Evolutionary conservation across 1,140 invertebrate species (phyloP), one percentile per base, ranked within the genome.

Genomic region (fruit fly (Drosophila melanogaster)): DNA sequence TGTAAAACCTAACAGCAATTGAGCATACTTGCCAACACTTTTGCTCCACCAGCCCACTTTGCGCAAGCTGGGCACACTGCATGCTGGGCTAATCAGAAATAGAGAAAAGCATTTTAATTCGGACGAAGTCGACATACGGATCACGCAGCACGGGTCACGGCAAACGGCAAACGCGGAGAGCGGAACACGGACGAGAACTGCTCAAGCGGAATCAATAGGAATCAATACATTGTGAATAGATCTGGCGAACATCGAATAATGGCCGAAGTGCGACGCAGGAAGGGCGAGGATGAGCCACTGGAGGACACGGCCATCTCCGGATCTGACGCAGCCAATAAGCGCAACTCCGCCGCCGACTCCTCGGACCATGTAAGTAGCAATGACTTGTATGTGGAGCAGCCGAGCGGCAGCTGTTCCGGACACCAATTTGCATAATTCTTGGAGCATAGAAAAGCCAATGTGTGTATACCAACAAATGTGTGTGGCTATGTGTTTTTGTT

Each of bases 301-400:
- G 76, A 81, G 49, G 69, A 59, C 44, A 64, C 78, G 57, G 66
- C 60, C 33, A 53, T 50, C 47, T 37, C 60, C 8, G 64, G 59
- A 51, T 35, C 53, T 19, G 50, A 40, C n/a, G 57, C n/a, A 41
- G 66, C 64, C 46, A 66, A 72, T 14, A 89, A 90, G 38, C 78
- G 77, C 30, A 90, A 89, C 40, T 89, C 91, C 30, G 90, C 89
- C 38, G 91, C 91, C 24, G 91, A 92, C 61, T 92, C 91, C 54
- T 92, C 91, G n/a, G 91, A 92, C 73, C 91, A 92, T 92, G 91
- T 92, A 91, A 90, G 91, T 73, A 57, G 12, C 58, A 75, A 59
- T 59, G 65, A 56, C 50, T 70, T 37, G 17, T 49, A 77, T 54
- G 55, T 67, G 74, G 73, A 77, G 55, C 74, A 57, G 43, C 17